A percentile compares a stretch with the other conserved stretches of the same genome.
Conservation (phyloP, 2,113 vertebrate genomes). For the Acanthisitta chloris region DNA sequence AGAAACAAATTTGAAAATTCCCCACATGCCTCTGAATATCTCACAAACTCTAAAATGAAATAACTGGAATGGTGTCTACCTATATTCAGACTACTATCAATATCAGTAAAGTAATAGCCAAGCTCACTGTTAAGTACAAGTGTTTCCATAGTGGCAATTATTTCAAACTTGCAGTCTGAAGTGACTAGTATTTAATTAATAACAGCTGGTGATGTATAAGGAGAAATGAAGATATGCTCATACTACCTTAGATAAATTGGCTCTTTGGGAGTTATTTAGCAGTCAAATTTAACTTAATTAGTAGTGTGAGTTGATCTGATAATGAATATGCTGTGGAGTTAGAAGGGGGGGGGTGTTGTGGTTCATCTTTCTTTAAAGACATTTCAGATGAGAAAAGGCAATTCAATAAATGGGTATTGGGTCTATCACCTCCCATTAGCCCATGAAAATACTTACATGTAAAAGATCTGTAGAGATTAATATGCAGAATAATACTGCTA, state of each 20-base stretch:
- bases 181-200: conserved; percentile 35
- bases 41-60: background rate
- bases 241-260: conserved; percentile 7
- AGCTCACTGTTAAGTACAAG: background rate
- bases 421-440: background rate
- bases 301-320: conserved; percentile 1
- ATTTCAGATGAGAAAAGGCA: background rate
- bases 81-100: background rate
- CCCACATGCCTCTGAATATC: background rate
- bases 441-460: background rate
- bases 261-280: conserved; percentile 8
- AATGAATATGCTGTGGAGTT: background rate
- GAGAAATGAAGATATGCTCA: background rate
- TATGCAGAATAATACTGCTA: background rate
- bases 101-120: background rate
- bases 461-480: background rate
- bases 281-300: conserved; percentile 31
- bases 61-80: background rate
- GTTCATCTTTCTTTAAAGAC: background rate
- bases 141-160: background rate
- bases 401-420: background rate
- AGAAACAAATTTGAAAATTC: background rate
- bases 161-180: background rate
- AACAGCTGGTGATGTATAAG: background rate
- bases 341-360: background rate